These are phyloP conservation scores for Torymus tubicola DNA, from an alignment of 2,888 invertebrate species.

Conservation along the genomic window DNA sequence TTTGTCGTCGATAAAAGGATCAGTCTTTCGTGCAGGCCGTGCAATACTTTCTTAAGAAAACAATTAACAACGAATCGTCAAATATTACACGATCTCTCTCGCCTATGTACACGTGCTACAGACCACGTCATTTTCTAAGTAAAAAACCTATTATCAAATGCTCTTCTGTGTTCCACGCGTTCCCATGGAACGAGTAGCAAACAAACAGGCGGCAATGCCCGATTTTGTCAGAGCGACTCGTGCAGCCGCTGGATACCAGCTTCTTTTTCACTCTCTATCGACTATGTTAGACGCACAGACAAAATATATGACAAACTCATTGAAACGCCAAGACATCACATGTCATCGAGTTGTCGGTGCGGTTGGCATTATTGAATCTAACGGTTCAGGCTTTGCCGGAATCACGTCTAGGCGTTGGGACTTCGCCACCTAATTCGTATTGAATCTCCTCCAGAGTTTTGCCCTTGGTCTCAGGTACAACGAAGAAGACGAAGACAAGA, in stretches of 20 bases:
- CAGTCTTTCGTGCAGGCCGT: slow-evolving; percentile 59
- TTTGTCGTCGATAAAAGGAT: slow-evolving; percentile 55
- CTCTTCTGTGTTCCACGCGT: not conserved
- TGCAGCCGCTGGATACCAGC: slow-evolving; percentile 56
- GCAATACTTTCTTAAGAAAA: slow-evolving; percentile 46
- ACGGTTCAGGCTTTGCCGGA: slow-evolving; percentile 23
- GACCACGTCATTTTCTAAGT: no score
- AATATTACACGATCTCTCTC: slow-evolving; percentile 45
- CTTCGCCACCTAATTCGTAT: slow-evolving; percentile 68
- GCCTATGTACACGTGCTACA: not conserved
- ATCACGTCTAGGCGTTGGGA: slow-evolving; percentile 16
- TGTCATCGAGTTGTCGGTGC: no score
- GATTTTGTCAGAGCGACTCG: not conserved
- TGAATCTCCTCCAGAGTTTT: slow-evolving; percentile 78
- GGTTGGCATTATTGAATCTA: no score
- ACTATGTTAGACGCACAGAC: no score
- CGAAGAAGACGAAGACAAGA: slow-evolving; percentile 82
- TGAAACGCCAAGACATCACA: no score
- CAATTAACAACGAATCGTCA: slow-evolving; percentile 21
- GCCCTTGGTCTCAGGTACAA: slow-evolving; percentile 80
- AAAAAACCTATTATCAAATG: slow-evolving; percentile 9
- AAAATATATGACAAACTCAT: no score
- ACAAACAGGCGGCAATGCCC: slow-evolving; percentile 21
- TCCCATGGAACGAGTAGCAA: not conserved
- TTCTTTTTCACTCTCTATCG: not conserved